Evolutionary conservation across 1,140 invertebrate species (phyloP).

Genomic region (Chrysopa pallens): DNA sequence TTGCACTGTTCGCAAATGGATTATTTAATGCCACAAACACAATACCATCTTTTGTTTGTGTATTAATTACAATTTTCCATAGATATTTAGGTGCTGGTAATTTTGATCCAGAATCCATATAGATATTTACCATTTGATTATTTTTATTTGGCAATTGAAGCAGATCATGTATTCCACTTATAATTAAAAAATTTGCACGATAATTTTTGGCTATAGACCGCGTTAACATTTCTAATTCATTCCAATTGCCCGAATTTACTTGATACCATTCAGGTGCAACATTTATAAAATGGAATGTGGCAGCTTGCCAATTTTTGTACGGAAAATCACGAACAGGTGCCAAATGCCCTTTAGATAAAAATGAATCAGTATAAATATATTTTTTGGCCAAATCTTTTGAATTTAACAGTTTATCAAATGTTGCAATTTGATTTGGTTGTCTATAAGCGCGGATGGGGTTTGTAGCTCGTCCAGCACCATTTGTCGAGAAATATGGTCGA

Average conservation of each 20-base stretch:
- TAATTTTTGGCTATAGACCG: slow-evolving; percentile 13
- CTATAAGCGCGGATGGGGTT: slow-evolving; percentile 11
- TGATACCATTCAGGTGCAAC: slow-evolving; percentile 30
- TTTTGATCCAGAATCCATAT: slow-evolving; percentile 14
- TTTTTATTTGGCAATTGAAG: slow-evolving; percentile 15
- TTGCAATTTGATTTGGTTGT: slow-evolving; percentile 15
- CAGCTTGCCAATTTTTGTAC: slow-evolving; percentile 23
- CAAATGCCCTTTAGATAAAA: slow-evolving; percentile 29
- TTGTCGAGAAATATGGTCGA: slow-evolving; percentile 15
- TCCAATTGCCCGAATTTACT: slow-evolving; percentile 30
- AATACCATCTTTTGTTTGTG: slow-evolving; percentile 16
- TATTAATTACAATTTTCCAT: slow-evolving; percentile 27
- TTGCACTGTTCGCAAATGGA: slow-evolving; percentile 18
- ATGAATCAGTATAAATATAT: slow-evolving; percentile 19
- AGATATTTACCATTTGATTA: slow-evolving; percentile 14
- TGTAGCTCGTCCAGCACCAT: slow-evolving; percentile 11
- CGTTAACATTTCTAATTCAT: slow-evolving; percentile 21
- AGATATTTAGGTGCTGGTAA: slow-evolving; percentile 26
- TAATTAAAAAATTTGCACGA: slow-evolving; percentile 16
- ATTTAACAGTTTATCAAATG: slow-evolving; percentile 18
- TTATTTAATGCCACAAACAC: slow-evolving; percentile 29
- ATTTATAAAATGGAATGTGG: slow-evolving; percentile 33
- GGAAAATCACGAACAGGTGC: slow-evolving; percentile 32
- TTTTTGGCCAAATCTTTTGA: slow-evolving; percentile 11
- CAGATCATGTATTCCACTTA: slow-evolving; percentile 22